Evolutionary conservation across 2,113 vertebrate species (phyloP).

Genomic region (Megalops atlanticus): DNA sequence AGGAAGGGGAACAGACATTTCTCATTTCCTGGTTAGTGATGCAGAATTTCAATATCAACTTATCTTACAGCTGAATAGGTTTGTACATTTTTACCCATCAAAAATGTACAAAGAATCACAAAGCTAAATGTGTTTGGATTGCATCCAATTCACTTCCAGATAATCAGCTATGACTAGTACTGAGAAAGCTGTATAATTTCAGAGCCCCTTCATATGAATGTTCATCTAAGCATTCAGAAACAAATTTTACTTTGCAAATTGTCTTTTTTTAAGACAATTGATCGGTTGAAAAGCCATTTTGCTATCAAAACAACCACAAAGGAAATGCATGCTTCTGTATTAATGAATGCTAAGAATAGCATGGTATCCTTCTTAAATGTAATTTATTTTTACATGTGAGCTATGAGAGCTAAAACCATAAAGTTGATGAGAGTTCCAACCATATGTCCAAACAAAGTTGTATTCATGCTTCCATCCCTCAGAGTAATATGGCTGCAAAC

Average conservation of each 20-base stretch:
- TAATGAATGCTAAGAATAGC: neutral
- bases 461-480: too few species aligned
- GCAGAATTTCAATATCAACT: slow-evolving; percentile 25
- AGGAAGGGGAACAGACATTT: slow-evolving; percentile 25
- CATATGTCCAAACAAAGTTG: neutral
- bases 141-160: slow-evolving; percentile 46
- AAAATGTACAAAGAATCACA: slow-evolving; percentile 17
- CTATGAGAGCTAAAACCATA: neutral
- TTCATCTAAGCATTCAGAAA: neutral
- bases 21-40: slow-evolving; percentile 33
- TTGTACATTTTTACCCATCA: slow-evolving; percentile 27
- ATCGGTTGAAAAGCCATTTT: slow-evolving; percentile 3
- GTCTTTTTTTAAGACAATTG: too few species aligned
- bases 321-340: neutral
- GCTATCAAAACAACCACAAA: neutral
- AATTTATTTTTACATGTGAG: neutral
- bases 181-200: slow-evolving; percentile 23
- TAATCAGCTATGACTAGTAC: slow-evolving; percentile 44
- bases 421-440: neutral
- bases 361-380: neutral
- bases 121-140: slow-evolving; percentile 41
- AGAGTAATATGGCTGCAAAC: too few species aligned
- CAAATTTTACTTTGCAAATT: neutral
- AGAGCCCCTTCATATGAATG: slow-evolving; percentile 8
- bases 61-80: slow-evolving; percentile 40